Evolutionary conservation across 1,140 invertebrate genomes (phyloP).

Genomic region (Tigriopus japonicus): DNA sequence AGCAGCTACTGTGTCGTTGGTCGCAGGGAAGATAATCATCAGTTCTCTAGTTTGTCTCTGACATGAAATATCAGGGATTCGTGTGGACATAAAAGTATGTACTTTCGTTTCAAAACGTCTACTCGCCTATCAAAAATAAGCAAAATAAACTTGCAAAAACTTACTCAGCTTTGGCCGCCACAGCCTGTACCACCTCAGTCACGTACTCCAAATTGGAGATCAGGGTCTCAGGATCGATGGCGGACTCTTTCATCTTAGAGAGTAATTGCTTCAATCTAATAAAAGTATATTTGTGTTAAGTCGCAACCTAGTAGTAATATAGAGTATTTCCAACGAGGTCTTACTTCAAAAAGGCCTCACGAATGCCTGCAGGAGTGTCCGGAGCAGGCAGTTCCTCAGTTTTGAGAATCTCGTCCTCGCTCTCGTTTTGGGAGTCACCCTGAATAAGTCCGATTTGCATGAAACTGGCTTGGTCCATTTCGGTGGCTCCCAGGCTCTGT

Average conservation of each 20-base stretch:
- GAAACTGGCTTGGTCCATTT: too few relatives aligned
- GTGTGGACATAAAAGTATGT: too few relatives aligned
- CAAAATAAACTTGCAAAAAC: neutral
- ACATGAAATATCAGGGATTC: too few relatives aligned
- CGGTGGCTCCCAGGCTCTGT: neutral
- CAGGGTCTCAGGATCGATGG: neutral
- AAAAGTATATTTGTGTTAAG: neutral
- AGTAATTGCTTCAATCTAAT: neutral
- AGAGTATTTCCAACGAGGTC: neutral
- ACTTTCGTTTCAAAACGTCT: too few relatives aligned
- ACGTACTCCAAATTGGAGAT: neutral
- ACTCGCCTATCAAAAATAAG: too few relatives aligned
- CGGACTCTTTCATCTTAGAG: neutral
- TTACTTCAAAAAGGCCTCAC: neutral
- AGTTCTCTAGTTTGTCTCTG: too few relatives aligned
- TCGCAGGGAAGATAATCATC: too few relatives aligned
- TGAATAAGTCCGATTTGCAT: neutral
- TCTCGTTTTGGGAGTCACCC: neutral
- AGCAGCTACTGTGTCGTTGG: too few relatives aligned
- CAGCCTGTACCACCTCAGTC: neutral
- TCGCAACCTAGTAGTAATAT: neutral
- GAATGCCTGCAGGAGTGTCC: neutral
- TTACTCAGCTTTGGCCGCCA: neutral
- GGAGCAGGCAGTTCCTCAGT: neutral
- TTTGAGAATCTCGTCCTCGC: neutral